Evolutionary conservation across 2,888 invertebrate genomes (phyloP), one percentile per base, ranked within the genome.

Genomic region (Brachyopa scutellaris): DNA sequence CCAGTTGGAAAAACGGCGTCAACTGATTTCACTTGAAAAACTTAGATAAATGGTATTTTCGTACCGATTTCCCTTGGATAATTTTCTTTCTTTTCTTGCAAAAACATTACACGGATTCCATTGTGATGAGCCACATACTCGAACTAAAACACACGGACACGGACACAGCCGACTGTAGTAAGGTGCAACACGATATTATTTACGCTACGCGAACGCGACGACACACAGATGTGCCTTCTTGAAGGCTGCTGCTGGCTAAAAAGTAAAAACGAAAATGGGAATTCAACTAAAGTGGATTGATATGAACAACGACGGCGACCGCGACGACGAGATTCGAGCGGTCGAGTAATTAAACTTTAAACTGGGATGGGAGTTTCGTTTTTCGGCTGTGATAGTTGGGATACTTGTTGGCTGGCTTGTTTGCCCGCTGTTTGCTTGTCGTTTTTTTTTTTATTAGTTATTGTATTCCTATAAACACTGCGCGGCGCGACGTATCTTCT

Each of bases 21-120:
- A 61, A 42, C 73, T 21, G 67, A 79, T 67, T 79, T 74, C 79
- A 79, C 79, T 74, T 38, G 67, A 55, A 59, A 26, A 74, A 74
- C 29, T 49, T 23, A 45, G 6, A 67, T 40, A 38, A 13, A 67
- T 62, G 74, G 61, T 38, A 61, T 67, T 74, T 79, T 67, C 53
- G 38, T 55, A 62, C 17, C 53, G 74, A 74, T 79, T 79, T 79
- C 55, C 74, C 67, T 67, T 21, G n/a, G n/a, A n/a, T 51, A n/a
- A 62, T 36, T 59, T 72, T 38, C 8, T 64, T 55, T 26, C 21
- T 19, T 47, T 57, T 51, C 15, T 73, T 69, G 66, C 53, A 73
- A 78, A 53, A 78, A 36, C 6, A 59, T 59, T 45, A 78, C 59
- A 62, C 74, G 53, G 38, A 70, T 70, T 78, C 70, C 77, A 78